phyloP scores from a whole-genome alignment of 2,797 vertebrate species.

The Eidolon dupreanum region DNA sequence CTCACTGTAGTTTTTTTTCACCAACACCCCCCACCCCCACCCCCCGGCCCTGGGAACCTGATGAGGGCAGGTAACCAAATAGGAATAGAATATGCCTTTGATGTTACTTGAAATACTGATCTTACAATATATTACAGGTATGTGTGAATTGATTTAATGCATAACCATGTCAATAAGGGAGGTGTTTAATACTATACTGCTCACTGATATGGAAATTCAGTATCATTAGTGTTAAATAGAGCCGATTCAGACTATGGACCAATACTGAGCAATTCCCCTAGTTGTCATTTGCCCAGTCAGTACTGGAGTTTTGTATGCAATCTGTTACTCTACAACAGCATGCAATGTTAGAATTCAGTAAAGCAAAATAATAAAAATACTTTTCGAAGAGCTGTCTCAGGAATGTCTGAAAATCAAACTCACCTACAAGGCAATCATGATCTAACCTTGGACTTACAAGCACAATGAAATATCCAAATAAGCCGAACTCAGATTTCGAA shows the following conservation, averaged over 20 bases:
- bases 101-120: background rate
- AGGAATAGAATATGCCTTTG: background rate
- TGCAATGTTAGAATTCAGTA: background rate
- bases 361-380: background rate
- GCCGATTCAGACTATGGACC: background rate
- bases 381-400: background rate
- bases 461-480: background rate
- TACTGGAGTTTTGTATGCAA: background rate
- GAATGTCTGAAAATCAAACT: background rate
- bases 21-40: too few relatives aligned
- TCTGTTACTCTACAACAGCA: background rate
- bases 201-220: background rate
- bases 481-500: background rate
- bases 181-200: background rate
- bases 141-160: background rate
- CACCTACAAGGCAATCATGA: background rate
- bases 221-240: background rate
- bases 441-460: background rate
- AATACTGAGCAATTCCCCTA: background rate
- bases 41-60: background rate
- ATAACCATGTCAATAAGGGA: background rate
- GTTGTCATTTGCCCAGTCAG: background rate
- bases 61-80: background rate
- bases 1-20: background rate
- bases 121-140: background rate